phyloP scores from a whole-genome alignment of 2,797 vertebrate species.

The Tarsius wallacei region DNA sequence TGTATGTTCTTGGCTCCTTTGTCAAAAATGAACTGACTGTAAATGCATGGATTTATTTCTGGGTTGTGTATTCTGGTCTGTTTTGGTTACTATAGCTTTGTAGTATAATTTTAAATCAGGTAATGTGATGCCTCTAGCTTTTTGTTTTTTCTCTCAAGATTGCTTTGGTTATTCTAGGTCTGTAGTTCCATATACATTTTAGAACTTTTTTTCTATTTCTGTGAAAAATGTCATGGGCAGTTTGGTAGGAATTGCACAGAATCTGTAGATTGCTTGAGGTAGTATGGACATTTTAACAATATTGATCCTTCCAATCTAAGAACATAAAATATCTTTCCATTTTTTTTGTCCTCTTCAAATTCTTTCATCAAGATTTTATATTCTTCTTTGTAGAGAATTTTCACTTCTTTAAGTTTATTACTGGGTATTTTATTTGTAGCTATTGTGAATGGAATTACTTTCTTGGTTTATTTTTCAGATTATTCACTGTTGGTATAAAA shows the following conservation, averaged over 20 bases:
- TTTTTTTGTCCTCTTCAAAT: neutral
- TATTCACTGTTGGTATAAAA: neutral
- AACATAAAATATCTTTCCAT: neutral
- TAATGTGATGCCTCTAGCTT: neutral
- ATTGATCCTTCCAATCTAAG: neutral
- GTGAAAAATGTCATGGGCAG: neutral
- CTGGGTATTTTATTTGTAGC: neutral
- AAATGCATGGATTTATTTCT: neutral
- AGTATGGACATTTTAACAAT: neutral
- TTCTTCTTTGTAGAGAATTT: neutral
- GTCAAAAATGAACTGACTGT: neutral
- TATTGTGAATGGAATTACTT: neutral
- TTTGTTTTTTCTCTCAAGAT: neutral
- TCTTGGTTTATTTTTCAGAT: neutral
- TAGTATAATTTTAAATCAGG: neutral
- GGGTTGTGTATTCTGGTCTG: neutral
- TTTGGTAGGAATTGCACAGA: neutral
- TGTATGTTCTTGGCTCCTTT: neutral
- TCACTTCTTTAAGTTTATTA: neutral
- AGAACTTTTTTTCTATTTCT: neutral
- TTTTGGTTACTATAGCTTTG: neutral
- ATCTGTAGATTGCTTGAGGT: neutral
- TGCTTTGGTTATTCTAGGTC: neutral
- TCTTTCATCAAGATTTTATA: neutral
- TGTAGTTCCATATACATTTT: neutral